Percentiles rank a stretch among this genome's conserved stretches.
These are phyloP conservation scores for Maniola hyperantus DNA, from an alignment of 2,888 invertebrate species.

Conservation along the genomic window DNA sequence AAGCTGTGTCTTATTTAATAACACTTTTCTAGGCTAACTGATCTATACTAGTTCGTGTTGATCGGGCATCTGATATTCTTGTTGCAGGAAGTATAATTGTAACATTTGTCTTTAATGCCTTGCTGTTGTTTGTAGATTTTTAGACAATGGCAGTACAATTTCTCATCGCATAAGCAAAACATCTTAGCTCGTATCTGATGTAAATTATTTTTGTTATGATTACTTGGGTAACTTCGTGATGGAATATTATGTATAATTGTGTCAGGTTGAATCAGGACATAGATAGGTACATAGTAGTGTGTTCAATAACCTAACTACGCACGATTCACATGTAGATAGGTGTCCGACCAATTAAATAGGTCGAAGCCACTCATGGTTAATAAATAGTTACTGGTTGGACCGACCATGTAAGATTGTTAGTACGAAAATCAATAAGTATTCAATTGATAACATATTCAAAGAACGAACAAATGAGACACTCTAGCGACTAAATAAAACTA, in stretches of 20 bases:
- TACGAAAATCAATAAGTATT: too few species aligned
- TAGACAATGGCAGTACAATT: background rate
- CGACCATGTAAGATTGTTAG: too few species aligned
- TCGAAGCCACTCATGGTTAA: background rate
- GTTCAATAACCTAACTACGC: background rate
- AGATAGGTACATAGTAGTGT: background rate
- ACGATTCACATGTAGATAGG: background rate
- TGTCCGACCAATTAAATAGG: background rate
- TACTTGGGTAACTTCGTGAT: background rate
- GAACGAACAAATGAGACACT: too few species aligned
- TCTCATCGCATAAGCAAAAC: background rate
- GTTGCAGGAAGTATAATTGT: background rate
- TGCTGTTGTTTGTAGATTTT: background rate
- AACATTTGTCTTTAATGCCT: conserved; percentile 1
- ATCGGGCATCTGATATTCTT: background rate
- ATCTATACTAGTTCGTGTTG: background rate
- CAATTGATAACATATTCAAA: too few species aligned
- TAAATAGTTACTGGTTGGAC: background rate
- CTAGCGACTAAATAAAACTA: too few species aligned
- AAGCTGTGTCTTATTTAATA: background rate
- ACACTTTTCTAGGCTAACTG: background rate
- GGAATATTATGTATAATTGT: background rate
- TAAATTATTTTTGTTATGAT: background rate
- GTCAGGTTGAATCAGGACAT: background rate
- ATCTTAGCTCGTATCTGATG: background rate